Conservation (phyloP, 2,888 invertebrate species). For the Pseudanteris insignis region DNA sequence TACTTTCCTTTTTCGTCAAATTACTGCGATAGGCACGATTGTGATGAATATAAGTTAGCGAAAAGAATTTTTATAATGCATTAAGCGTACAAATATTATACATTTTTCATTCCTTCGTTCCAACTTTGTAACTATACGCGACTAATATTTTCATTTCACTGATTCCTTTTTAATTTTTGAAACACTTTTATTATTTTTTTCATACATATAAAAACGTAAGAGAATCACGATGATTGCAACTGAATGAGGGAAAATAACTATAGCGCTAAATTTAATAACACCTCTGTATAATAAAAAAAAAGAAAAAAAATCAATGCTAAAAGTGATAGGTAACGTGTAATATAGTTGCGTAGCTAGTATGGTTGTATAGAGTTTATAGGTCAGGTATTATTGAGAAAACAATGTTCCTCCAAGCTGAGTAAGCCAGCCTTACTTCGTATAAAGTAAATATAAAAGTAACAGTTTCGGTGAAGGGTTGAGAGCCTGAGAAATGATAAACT, state of each 20-base stretch:
- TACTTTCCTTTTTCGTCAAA: background rate
- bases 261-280: constrained; percentile 30
- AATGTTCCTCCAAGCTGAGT: constrained; percentile 66
- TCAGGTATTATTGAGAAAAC: constrained; percentile 56
- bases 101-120: too few relatives aligned
- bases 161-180: too few relatives aligned
- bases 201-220: constrained; percentile 26
- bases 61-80: too few relatives aligned
- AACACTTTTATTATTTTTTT: too few relatives aligned
- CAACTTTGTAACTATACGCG: too few relatives aligned
- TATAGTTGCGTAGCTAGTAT: constrained; percentile 34
- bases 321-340: constrained; percentile 23
- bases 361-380: constrained; percentile 47
- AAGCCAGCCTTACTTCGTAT: constrained; percentile 65
- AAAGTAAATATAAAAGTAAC: constrained; percentile 46
- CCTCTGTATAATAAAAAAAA: constrained; percentile 45
- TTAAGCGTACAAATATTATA: too few relatives aligned
- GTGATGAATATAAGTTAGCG: background rate
- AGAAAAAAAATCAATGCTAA: constrained; percentile 27
- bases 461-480: constrained; percentile 30
- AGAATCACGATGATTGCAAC: constrained; percentile 12
- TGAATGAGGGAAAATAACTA: constrained; percentile 10
- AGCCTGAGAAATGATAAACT: constrained; percentile 6
- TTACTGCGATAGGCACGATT: background rate
- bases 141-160: too few relatives aligned